phyloP scores from a whole-genome alignment of 2,888 invertebrate genomes.

The Amiota mariae region DNA sequence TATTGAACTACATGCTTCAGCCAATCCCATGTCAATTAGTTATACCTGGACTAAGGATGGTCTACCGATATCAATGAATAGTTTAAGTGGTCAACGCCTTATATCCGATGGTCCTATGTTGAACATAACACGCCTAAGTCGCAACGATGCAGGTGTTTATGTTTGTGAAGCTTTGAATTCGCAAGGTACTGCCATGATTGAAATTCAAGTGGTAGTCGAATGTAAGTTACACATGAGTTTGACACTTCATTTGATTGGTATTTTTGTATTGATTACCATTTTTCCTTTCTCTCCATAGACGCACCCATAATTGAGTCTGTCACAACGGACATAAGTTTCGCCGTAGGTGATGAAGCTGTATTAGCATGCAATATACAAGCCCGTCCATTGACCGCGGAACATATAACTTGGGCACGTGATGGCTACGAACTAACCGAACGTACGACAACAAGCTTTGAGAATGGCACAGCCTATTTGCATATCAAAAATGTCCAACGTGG shows the following conservation, averaged over 20 bases:
- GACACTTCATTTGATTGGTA: too few species aligned
- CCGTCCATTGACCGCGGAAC: constrained; percentile 64
- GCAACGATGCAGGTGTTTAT: constrained; percentile 69
- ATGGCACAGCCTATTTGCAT: constrained; percentile 65
- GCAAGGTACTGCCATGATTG: constrained; percentile 68
- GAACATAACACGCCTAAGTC: constrained; percentile 66
- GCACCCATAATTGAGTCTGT: constrained; percentile 66
- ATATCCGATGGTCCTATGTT: constrained; percentile 68
- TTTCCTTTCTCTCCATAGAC: constrained; percentile 49
- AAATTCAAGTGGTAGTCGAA: constrained; percentile 67
- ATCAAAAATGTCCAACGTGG: constrained; percentile 68
- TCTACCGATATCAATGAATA: constrained; percentile 67
- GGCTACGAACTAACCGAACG: constrained; percentile 67
- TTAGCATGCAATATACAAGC: constrained; percentile 67
- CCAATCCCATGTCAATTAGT: constrained; percentile 70
- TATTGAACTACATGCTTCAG: constrained; percentile 67
- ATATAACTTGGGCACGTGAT: constrained; percentile 67
- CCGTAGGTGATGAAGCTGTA: constrained; percentile 66
- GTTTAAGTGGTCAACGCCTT: constrained; percentile 62
- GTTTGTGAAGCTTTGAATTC: constrained; percentile 70
- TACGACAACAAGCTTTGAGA: constrained; percentile 64
- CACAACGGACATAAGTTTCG: constrained; percentile 67
- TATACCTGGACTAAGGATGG: constrained; percentile 72
- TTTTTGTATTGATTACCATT: neutral
- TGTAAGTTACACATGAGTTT: constrained; percentile 57